phyloP scores from a whole-genome alignment of 2,888 invertebrate species.

The Anoncus sp. region DNA sequence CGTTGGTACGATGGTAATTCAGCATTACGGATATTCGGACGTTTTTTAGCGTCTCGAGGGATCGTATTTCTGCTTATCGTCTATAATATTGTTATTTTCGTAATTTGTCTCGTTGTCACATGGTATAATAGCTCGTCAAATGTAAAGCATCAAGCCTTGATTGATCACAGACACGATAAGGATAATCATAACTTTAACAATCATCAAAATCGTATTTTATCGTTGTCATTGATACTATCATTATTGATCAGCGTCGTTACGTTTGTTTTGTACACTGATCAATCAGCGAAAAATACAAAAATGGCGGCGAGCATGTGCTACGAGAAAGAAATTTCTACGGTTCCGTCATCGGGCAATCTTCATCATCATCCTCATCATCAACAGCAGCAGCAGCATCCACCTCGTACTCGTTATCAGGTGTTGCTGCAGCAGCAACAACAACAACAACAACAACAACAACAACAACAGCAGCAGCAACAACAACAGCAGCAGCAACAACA shows the following conservation, averaged over 20 bases:
- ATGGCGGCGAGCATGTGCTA: conserved; percentile 81
- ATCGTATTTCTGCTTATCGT: conserved; percentile 18
- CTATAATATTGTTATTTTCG: conserved; percentile 31
- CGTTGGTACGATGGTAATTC: conserved; percentile 82
- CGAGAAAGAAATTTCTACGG: conserved; percentile 78
- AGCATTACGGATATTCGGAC: conserved; percentile 77
- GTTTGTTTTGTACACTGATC: conserved; percentile 55
- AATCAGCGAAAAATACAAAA: conserved; percentile 72
- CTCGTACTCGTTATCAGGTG: conserved; percentile 70
- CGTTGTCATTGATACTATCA: conserved; percentile 51
- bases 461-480: conserved; percentile 74
- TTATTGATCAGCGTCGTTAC: conserved; percentile 65
- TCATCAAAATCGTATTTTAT: conserved; percentile 52
- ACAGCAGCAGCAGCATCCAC: conserved; percentile 75
- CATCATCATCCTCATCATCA: conserved; percentile 77
- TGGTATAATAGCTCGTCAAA: conserved; percentile 8
- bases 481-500: conserved; percentile 81
- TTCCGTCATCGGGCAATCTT: conserved; percentile 78
- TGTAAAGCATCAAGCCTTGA: conserved; percentile 6
- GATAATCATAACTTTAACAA: conserved; percentile 27
- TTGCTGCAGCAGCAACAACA: conserved; percentile 70
- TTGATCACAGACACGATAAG: conserved; percentile 9
- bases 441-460: conserved; percentile 69
- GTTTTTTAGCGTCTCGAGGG: conserved; percentile 68
- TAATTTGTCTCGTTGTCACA: conserved; percentile 28